Percentiles rank a stretch among this genome's conserved stretches.
phyloP scores from a whole-genome alignment of 2,113 vertebrate species.

The Macrotis lagotis region DNA sequence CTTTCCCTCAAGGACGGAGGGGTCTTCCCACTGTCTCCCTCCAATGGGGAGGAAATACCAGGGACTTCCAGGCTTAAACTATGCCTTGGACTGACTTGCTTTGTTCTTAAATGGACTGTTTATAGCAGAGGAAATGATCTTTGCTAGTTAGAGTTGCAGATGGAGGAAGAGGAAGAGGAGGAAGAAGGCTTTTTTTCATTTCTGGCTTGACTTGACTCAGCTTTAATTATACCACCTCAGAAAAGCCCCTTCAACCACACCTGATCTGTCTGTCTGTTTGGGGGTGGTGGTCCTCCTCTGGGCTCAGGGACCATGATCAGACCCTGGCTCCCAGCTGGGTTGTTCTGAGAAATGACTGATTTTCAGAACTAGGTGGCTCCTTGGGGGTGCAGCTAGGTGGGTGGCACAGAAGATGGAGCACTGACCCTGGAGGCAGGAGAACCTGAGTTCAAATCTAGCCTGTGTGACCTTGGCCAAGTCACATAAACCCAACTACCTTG shows the following conservation, averaged over 20 bases:
- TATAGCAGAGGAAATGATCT: conserved; percentile 56
- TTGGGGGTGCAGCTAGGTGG: no score
- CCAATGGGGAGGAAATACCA: conserved; percentile 65
- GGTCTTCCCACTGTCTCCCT: conserved; percentile 30
- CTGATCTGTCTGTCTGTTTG: rapidly evolving
- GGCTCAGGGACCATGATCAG: not conserved
- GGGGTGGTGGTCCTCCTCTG: not conserved
- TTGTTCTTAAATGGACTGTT: conserved; percentile 56
- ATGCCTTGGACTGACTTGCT: conserved; percentile 15
- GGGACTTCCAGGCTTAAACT: conserved; percentile 45
- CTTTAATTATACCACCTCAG: not conserved
- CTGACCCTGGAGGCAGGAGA: no score
- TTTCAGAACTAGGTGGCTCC: not conserved
- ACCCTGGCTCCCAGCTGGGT: not conserved
- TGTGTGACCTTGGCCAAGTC: no score
- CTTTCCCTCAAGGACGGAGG: not conserved
- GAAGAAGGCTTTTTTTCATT: conserved; percentile 2
- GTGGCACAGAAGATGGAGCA: no score
- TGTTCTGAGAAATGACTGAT: not conserved
- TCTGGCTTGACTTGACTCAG: not conserved
- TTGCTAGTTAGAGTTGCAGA: conserved; percentile 31
- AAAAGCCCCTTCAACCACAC: not conserved
- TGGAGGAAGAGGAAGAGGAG: not conserved
- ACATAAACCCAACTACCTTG: no score
- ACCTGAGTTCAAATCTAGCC: no score